A percentile compares a stretch with the other conserved stretches of the same genome.
Conservation (phyloP, 2,888 invertebrate genomes). For the Eristalis tenax region DNA sequence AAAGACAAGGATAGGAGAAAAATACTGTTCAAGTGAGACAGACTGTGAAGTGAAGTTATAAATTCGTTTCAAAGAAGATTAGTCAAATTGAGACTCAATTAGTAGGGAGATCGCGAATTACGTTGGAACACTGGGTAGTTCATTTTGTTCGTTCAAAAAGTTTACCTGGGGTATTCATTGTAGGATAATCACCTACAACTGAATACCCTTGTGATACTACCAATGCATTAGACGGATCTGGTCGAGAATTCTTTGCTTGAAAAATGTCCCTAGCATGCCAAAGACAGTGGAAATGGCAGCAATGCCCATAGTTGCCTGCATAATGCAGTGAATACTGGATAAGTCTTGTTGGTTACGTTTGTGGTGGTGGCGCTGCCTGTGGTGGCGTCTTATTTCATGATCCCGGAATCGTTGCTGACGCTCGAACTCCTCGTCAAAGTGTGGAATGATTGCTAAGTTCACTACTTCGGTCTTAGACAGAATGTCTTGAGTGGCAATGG, state of each 20-base stretch:
- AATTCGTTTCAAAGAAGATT: conserved; percentile 59
- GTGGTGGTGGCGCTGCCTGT: conserved; percentile 79
- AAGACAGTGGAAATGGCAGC: conserved; percentile 81
- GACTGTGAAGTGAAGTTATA: conserved; percentile 40
- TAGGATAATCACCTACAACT: conserved; percentile 68
- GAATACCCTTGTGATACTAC: conserved; percentile 81
- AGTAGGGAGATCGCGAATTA: conserved; percentile 60
- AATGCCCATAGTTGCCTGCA: conserved; percentile 82
- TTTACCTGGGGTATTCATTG: conserved; percentile 57
- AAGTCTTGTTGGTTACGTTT: conserved; percentile 79
- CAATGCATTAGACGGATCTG: conserved; percentile 81
- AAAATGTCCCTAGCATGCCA: conserved; percentile 81
- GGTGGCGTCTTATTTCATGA: conserved; percentile 77
- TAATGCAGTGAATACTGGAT: conserved; percentile 81
- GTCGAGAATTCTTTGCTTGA: conserved; percentile 81
- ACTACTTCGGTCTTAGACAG: conserved; percentile 81
- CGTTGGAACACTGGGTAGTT: conserved; percentile 67
- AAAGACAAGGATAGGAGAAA: conserved; percentile 12
- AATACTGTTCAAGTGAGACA: conserved; percentile 22
- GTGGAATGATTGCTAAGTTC: conserved; percentile 81
- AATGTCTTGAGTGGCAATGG: conserved; percentile 78
- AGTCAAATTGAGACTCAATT: conserved; percentile 56
- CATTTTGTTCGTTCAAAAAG: conserved; percentile 30
- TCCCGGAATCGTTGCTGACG: conserved; percentile 79
- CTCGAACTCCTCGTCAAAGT: conserved; percentile 81